Percentiles rank a stretch among this genome's conserved stretches.
Conservation (phyloP, 2,888 invertebrate genomes). For the Isoperla grammatica region DNA sequence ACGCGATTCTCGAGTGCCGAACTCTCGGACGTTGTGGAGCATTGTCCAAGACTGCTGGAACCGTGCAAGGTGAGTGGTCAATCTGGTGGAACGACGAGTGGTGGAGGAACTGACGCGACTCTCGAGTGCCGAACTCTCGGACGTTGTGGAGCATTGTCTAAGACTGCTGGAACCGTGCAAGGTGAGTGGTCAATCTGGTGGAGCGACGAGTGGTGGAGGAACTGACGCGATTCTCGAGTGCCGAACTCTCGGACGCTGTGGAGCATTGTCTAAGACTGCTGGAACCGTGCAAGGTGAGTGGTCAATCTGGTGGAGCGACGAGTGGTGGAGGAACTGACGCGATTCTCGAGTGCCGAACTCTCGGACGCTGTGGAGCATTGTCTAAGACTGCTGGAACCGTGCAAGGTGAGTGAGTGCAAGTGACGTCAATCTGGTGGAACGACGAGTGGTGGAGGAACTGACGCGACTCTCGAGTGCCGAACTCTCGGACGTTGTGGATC, state of each 20-base stretch:
- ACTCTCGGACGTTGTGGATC: conserved; percentile 75
- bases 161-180: conserved; percentile 85
- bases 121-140: conserved; percentile 47
- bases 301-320: conserved; percentile 81
- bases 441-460: conserved; percentile 75
- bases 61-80: conserved; percentile 82
- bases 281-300: conserved; percentile 81
- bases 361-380: conserved; percentile 74
- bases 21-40: conserved; percentile 65
- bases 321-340: conserved; percentile 72
- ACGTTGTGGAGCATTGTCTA: conserved; percentile 84
- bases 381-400: conserved; percentile 81
- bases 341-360: conserved; percentile 48
- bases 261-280: conserved; percentile 77
- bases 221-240: conserved; percentile 52
- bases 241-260: conserved; percentile 64
- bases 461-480: conserved; percentile 49
- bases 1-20: conserved; percentile 49
- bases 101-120: conserved; percentile 70
- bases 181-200: conserved; percentile 80
- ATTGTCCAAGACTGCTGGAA: conserved; percentile 83
- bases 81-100: conserved; percentile 78
- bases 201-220: conserved; percentile 82
- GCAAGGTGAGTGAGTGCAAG: conserved; percentile 88
- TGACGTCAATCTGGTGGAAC: conserved; percentile 80